Conservation (phyloP, 2,113 vertebrate genomes). For the Syngnathus typhle region DNA sequence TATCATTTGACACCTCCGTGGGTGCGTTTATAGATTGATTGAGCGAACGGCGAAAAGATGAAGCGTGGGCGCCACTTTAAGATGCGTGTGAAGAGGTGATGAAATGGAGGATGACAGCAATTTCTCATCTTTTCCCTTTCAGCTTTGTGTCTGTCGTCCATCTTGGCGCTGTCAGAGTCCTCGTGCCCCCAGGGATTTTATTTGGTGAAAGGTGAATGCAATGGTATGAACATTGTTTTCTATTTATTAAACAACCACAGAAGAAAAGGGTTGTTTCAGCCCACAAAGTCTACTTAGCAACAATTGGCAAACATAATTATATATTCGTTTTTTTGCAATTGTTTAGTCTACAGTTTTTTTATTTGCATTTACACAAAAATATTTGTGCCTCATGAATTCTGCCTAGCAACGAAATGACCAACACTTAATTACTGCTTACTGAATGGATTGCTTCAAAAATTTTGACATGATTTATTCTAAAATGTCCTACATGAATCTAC, state of each 20-base stretch:
- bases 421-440: neutral
- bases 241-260: neutral
- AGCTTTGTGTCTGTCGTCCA: conserved; percentile 11
- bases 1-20: neutral
- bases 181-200: rapidly evolving
- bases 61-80: neutral
- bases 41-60: neutral
- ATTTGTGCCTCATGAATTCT: neutral
- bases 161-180: rapidly evolving
- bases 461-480: neutral
- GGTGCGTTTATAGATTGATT: neutral
- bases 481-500: too few relatives aligned
- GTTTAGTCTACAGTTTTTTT: too few relatives aligned
- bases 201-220: rapidly evolving
- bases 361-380: neutral
- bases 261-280: neutral
- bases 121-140: conserved; percentile 21
- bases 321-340: too few relatives aligned
- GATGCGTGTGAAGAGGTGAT: neutral
- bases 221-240: conserved; percentile 36
- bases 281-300: neutral
- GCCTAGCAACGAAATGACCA: neutral
- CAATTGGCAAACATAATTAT: neutral
- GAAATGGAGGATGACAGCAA: conserved; percentile 6
- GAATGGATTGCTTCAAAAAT: neutral